Conservation (phyloP, 2,113 vertebrate species). For the Oryzias woworae region DNA sequence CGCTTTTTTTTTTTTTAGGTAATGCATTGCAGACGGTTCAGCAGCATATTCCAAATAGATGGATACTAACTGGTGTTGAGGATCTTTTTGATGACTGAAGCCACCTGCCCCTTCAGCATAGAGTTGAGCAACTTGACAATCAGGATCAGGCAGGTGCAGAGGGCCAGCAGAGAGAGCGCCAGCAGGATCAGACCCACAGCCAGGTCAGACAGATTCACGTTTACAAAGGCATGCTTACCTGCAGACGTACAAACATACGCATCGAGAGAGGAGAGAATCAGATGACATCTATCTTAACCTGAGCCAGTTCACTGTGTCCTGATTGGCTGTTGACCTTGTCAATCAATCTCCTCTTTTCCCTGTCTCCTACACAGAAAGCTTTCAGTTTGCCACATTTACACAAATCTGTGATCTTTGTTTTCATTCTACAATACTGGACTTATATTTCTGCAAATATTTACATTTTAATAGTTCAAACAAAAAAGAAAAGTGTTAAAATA, state of each 20-base stretch:
- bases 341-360: no score
- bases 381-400: no score
- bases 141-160: constrained; percentile 87
- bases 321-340: no score
- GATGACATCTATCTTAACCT: no score
- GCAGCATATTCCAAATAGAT: neutral
- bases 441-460: no score
- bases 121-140: constrained; percentile 94
- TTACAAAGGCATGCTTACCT: constrained; percentile 87
- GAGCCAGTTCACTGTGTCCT: no score
- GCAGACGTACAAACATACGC: neutral
- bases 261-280: no score
- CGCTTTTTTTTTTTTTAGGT: neutral
- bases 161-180: constrained; percentile 80
- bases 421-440: no score
- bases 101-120: constrained; percentile 92
- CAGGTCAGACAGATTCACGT: constrained; percentile 79
- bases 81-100: constrained; percentile 87
- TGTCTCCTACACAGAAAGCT: no score
- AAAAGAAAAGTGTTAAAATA: no score
- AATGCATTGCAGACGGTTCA: neutral
- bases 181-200: constrained; percentile 88
- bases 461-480: no score
- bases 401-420: no score
- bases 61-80: constrained; percentile 86